Percentiles rank a stretch among this genome's conserved stretches.
These are phyloP conservation scores for Unio pictorum DNA, from an alignment of 2,888 invertebrate species.

Conservation along the genomic window DNA sequence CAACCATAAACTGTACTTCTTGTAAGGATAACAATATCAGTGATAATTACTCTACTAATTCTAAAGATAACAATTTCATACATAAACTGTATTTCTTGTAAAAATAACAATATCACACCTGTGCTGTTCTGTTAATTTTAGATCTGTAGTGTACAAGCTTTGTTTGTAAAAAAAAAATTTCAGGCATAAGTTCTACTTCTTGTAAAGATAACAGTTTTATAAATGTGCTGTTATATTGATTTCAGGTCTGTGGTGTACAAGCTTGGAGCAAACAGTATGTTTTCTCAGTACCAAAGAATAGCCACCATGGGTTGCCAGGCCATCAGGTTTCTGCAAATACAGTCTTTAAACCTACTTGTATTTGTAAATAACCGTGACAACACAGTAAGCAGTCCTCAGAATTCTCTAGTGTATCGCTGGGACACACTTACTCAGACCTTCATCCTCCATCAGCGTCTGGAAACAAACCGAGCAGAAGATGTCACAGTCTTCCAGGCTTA, in stretches of 20 bases:
- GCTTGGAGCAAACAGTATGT: slow-evolving; percentile 45
- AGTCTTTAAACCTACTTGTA: slow-evolving; percentile 49
- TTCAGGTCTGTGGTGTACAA: slow-evolving; percentile 65
- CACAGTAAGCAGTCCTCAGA: slow-evolving; percentile 50
- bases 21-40: too few relatives aligned
- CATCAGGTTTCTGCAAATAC: slow-evolving; percentile 44
- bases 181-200: too few relatives aligned
- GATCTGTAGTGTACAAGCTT: too few relatives aligned
- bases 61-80: too few relatives aligned
- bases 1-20: too few relatives aligned
- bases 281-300: slow-evolving; percentile 62
- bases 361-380: slow-evolving; percentile 64
- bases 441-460: slow-evolving; percentile 54
- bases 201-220: neutral
- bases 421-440: slow-evolving; percentile 50
- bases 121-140: too few relatives aligned
- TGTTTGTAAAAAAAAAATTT: too few relatives aligned
- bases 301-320: slow-evolving; percentile 58
- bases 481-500: slow-evolving; percentile 40
- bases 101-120: too few relatives aligned
- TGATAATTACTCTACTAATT: too few relatives aligned
- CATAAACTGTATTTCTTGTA: too few relatives aligned
- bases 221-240: slow-evolving; percentile 5
- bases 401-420: slow-evolving; percentile 59
- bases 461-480: slow-evolving; percentile 45